A percentile compares a stretch with the other conserved stretches of the same genome.
phyloP scores from a whole-genome alignment of 2,888 invertebrate species.

The Ectemnius continuus region DNA sequence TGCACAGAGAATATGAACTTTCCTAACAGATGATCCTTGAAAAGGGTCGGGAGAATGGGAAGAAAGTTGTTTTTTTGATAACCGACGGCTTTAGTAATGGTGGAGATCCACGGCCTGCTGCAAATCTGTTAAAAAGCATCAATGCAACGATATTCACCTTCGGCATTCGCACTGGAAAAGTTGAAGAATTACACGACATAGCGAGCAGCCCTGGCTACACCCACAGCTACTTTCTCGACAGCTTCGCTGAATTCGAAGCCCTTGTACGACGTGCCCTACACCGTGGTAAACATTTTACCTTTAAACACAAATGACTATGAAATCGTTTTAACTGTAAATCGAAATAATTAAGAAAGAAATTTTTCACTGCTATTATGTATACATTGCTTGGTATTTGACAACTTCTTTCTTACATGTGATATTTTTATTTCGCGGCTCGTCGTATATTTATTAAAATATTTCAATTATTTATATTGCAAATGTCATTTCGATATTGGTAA shows the following conservation, averaged over 20 bases:
- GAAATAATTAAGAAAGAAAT: no score
- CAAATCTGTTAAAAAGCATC: conserved; percentile 80
- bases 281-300: conserved; percentile 78
- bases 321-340: no score
- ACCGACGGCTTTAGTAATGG: conserved; percentile 87
- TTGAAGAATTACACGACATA: conserved; percentile 82
- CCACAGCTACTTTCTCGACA: conserved; percentile 83
- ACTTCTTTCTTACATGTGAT: no score
- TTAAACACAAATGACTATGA: no score
- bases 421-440: no score
- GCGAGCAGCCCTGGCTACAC: conserved; percentile 83
- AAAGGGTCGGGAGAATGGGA: conserved; percentile 77
- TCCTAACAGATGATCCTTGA: conserved; percentile 78
- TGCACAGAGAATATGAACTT: conserved; percentile 17
- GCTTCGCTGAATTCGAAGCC: conserved; percentile 85
- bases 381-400: no score
- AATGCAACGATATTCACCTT: conserved; percentile 81
- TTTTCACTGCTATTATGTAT: no score
- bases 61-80: conserved; percentile 83
- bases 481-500: no score
- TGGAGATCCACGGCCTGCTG: conserved; percentile 83
- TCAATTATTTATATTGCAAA: no score
- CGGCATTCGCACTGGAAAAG: conserved; percentile 84
- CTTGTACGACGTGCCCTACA: conserved; percentile 84
- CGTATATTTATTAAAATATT: no score